Evolutionary conservation across 2,113 vertebrate genomes (phyloP).

Genomic region (Syngnathus typhle): DNA sequence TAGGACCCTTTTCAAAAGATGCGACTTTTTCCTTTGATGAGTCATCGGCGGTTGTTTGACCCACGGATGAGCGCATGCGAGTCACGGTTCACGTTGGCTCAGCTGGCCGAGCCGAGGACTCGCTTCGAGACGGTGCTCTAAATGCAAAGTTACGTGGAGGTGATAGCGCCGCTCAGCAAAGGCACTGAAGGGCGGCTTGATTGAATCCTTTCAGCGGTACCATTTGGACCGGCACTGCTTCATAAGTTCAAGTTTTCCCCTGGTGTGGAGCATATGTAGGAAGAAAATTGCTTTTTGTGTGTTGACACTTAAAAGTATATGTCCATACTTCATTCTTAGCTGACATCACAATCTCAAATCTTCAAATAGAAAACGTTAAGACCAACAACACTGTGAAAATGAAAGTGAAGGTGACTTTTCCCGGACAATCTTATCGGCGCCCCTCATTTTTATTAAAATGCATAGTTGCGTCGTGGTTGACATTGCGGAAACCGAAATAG

Average conservation of each 20-base stretch:
- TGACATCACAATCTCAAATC: too few relatives aligned
- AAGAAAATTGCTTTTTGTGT: neutral
- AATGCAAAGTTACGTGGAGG: conserved; percentile 1
- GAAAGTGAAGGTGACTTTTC: too few relatives aligned
- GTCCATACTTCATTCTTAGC: neutral
- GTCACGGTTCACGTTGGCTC: neutral
- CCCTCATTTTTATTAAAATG: too few relatives aligned
- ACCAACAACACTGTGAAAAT: too few relatives aligned
- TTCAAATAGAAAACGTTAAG: too few relatives aligned
- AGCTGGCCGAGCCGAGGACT: neutral
- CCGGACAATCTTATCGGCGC: too few relatives aligned
- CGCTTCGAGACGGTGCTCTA: neutral
- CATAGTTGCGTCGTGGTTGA: too few relatives aligned
- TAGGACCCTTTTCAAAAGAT: neutral
- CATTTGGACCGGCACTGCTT: neutral
- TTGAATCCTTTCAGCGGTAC: neutral
- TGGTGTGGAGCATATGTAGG: neutral
- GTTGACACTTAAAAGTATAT: neutral
- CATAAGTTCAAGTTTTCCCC: neutral
- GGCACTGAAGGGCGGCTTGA: conserved; percentile 3
- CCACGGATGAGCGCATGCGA: neutral
- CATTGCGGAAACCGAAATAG: too few relatives aligned
- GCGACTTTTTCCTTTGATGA: neutral
- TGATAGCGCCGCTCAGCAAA: neutral
- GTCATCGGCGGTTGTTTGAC: neutral